These are phyloP conservation scores for Gerris buenoi DNA, from an alignment of 1,140 invertebrate genomes.

Conservation along the genomic window DNA sequence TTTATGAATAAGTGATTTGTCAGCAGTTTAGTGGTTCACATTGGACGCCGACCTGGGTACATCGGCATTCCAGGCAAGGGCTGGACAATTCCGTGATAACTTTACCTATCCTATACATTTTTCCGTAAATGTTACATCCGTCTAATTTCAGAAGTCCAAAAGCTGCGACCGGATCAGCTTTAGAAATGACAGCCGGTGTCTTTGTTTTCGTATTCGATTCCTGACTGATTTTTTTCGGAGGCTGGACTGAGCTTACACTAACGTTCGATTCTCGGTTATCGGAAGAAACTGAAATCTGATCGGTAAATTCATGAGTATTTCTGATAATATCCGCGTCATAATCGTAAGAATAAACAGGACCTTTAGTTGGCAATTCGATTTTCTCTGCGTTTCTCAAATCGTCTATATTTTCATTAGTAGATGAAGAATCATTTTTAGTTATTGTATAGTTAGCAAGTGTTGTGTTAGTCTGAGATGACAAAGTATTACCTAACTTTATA, in stretches of 20 bases:
- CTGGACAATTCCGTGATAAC: conserved; percentile 71
- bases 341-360: not conserved
- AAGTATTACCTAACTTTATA: not conserved
- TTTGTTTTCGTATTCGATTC: not conserved
- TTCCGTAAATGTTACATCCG: conserved; percentile 81
- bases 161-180: conserved; percentile 15
- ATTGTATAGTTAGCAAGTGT: not conserved
- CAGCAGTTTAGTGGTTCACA: conserved; percentile 56
- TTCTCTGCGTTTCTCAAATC: not conserved
- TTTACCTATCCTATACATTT: conserved; percentile 70
- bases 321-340: not conserved
- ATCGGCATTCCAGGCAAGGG: conserved; percentile 67
- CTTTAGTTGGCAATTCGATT: not conserved
- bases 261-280: no score
- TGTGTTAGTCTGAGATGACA: not conserved
- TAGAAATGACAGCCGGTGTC: not conserved
- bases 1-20: not conserved
- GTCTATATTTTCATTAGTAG: no score
- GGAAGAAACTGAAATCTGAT: not conserved
- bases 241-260: not conserved
- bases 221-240: no score
- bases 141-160: conserved; percentile 54
- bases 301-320: not conserved
- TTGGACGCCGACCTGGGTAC: conserved; percentile 72
- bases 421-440: no score